phyloP scores from a whole-genome alignment of 2,888 invertebrate species.

The Ornithoptera priamus region DNA sequence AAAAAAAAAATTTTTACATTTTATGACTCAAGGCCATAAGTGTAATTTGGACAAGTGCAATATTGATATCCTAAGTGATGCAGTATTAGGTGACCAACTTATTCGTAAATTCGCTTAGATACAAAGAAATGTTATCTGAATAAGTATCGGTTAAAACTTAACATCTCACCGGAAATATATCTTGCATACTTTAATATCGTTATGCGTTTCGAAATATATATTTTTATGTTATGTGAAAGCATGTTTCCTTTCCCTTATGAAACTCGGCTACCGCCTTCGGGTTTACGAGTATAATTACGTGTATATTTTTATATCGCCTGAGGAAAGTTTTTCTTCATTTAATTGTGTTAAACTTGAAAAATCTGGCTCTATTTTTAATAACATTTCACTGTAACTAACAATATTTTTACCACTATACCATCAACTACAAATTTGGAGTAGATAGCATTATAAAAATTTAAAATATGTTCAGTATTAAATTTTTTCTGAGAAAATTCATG shows the following conservation, averaged over 20 bases:
- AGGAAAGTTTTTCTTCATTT: conserved; percentile 8
- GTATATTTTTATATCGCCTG: conserved; percentile 12
- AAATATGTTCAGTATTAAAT: too few species aligned
- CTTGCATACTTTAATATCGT: neutral
- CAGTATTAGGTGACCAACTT: too few species aligned
- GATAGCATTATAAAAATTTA: too few species aligned
- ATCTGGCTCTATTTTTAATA: neutral
- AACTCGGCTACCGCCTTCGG: conserved; percentile 8
- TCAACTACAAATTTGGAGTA: too few species aligned
- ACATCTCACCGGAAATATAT: neutral
- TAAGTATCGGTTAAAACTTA: too few species aligned
- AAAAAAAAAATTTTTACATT: too few species aligned
- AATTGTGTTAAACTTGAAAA: neutral
- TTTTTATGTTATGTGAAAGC: neutral
- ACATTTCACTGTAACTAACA: neutral
- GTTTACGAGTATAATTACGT: conserved; percentile 4
- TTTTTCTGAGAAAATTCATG: too few species aligned
- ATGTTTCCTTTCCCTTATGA: conserved; percentile 7
- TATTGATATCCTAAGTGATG: too few species aligned
- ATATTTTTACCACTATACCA: neutral
- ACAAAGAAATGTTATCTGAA: too few species aligned
- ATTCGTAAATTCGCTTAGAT: too few species aligned
- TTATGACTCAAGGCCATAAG: too few species aligned
- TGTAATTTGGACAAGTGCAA: too few species aligned
- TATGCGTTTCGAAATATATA: neutral